Evolutionary conservation across 2,888 invertebrate species (phyloP).

Genomic region (Acanthoscelides obtectus): DNA sequence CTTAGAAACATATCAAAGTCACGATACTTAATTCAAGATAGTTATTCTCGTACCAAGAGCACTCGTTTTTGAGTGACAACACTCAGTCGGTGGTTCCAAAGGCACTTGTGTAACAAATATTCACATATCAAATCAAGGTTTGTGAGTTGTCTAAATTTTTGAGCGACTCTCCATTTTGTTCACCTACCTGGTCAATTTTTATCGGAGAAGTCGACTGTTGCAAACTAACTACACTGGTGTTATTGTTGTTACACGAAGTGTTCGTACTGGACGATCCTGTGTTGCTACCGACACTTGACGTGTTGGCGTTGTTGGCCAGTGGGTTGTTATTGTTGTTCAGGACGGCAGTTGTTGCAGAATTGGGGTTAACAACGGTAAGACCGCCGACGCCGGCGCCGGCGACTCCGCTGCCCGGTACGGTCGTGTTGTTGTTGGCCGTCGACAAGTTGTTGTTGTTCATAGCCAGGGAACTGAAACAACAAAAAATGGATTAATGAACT

Average conservation of each 20-base stretch:
- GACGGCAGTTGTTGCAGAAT: constrained; percentile 35
- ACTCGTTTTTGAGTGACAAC: too few species aligned
- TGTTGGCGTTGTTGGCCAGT: constrained; percentile 10
- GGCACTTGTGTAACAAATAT: too few species aligned
- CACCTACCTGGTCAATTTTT: not conserved
- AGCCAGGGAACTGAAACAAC: constrained; percentile 63
- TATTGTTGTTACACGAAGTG: not conserved
- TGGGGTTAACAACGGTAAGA: not conserved
- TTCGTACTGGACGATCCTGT: constrained; percentile 24
- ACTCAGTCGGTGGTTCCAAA: too few species aligned
- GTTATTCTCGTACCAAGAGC: too few species aligned
- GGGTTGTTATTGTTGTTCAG: constrained; percentile 34
- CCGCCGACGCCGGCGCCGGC: constrained; percentile 14
- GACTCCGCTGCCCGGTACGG: constrained; percentile 44
- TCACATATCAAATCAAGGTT: too few species aligned
- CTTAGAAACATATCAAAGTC: too few species aligned
- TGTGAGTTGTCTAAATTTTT: too few species aligned
- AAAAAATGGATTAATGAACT: constrained; percentile 14
- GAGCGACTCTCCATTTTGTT: too few species aligned
- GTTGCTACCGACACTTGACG: not conserved
- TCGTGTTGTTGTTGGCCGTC: constrained; percentile 36
- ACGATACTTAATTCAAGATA: too few species aligned
- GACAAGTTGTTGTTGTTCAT: constrained; percentile 60
- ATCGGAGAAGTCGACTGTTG: not conserved
- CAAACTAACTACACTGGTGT: not conserved